Evolutionary conservation across 2,888 invertebrate species (phyloP), one percentile per base, ranked within the genome.

Genomic region (Ophion slaviceki): DNA sequence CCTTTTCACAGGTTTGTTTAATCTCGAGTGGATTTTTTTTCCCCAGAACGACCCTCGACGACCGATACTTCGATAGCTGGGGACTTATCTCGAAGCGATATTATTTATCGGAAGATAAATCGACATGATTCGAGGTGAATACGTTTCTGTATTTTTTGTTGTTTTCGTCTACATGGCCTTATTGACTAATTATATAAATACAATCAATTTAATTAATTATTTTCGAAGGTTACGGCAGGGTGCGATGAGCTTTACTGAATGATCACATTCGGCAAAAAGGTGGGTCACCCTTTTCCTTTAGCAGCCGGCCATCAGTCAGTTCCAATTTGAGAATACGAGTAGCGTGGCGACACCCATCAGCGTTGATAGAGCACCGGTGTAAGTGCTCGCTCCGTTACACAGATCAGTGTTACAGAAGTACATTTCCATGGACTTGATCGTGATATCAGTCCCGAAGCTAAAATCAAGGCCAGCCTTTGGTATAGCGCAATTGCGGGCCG

Each of bases 361-460:
- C n/a, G 67, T 72, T 14, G 47, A 59, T 7, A 78, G 17, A 14
- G 24, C 47, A 20, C 32, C 66, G 36, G 28, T 40, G n/a, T 57
- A 28, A 0, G 82, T 62, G 11, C 24, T 67, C 32, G 77, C 78
- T 47, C 72, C 78, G 59, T 82, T 82, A 53, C 82, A 77, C 7
- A 28, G 11, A 53, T 82, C 71, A 10, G 24, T 59, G 3, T 6
- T 2, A 11, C 76, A 75, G 45, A 36, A 68, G 20, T 67, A 14
- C 17, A 5, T 7, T 7, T 5, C 20, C 45, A 1, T 7, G 10
- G 32, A 32, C 32, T 40, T 62, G n/a, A 53, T 5, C 11, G 32
- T 8, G 10, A 6, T 0, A 14, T 20, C 1, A 45, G 3, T 24
- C 3, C 2, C 53, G 11, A 17, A 4, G 14, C 14, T 5, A 14